A percentile compares a stretch with the other conserved stretches of the same genome.
phyloP scores from a whole-genome alignment of 1,140 invertebrate genomes.

The Achatina immaculata region DNA sequence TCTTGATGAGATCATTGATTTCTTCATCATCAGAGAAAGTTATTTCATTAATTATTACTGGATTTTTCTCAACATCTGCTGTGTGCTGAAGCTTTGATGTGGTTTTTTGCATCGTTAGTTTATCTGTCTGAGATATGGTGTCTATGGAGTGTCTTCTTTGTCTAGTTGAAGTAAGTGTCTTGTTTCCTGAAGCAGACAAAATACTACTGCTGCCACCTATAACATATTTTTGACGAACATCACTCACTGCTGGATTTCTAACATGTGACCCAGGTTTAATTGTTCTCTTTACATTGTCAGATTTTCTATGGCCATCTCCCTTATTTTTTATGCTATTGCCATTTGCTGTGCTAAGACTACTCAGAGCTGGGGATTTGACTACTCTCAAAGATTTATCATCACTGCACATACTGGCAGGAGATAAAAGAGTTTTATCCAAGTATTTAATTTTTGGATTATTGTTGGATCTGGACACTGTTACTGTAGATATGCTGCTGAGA shows the following conservation, averaged over 20 bases:
- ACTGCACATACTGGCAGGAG: slow-evolving; percentile 41
- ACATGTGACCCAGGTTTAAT: neutral
- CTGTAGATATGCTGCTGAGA: too few relatives aligned
- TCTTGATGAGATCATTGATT: slow-evolving; percentile 37
- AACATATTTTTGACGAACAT: neutral
- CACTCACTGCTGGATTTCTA: neutral
- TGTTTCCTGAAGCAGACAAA: neutral
- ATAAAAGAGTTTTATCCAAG: slow-evolving; percentile 11
- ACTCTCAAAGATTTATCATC: slow-evolving; percentile 10
- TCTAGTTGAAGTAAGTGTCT: neutral
- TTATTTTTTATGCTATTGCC: neutral
- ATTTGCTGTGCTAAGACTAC: neutral
- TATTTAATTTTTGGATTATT: slow-evolving; percentile 15
- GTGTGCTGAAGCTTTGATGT: neutral
- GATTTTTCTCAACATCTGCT: neutral
- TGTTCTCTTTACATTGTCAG: neutral
- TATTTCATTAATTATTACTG: slow-evolving; percentile 21
- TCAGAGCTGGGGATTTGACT: slow-evolving; percentile 9
- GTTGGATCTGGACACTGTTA: neutral
- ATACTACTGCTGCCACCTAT: neutral
- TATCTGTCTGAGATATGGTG: neutral
- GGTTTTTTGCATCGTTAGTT: neutral
- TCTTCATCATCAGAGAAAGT: slow-evolving; percentile 41
- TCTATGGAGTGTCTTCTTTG: neutral
- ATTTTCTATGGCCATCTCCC: neutral